Percentiles rank a stretch among this genome's conserved stretches.
Evolutionary conservation across 1,140 invertebrate species (phyloP).

Genomic region (Bombyx mori): DNA sequence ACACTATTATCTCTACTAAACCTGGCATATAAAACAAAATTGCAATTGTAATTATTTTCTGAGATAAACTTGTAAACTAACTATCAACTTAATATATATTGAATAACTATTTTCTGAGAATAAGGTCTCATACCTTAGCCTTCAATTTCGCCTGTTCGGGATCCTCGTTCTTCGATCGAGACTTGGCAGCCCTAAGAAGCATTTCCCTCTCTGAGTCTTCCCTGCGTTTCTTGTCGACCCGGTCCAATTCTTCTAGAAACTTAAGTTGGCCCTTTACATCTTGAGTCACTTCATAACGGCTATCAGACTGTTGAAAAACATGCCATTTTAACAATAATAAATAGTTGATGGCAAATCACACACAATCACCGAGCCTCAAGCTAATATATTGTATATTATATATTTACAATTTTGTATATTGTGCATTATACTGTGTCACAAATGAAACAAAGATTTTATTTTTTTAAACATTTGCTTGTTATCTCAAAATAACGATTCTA

Average conservation of each 20-base stretch:
- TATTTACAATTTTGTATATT: no score
- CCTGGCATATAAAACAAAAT: no score
- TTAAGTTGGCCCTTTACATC: slow-evolving; percentile 95
- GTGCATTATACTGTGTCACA: no score
- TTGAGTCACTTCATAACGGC: slow-evolving; percentile 89
- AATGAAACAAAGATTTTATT: no score
- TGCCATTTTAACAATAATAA: neutral
- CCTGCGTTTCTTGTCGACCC: slow-evolving; percentile 92
- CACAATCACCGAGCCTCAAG: neutral
- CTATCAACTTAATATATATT: no score
- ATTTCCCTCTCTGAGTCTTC: slow-evolving; percentile 96
- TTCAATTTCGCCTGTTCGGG: slow-evolving; percentile 97
- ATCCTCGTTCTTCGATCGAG: slow-evolving; percentile 96
- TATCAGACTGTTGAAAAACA: slow-evolving; percentile 77
- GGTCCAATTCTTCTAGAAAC: slow-evolving; percentile 96
- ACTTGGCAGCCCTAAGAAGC: slow-evolving; percentile 93
- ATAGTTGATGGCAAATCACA: neutral
- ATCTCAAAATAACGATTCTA: no score
- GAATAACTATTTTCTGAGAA: no score
- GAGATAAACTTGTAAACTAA: no score
- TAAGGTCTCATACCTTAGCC: slow-evolving; percentile 80
- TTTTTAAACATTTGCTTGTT: no score
- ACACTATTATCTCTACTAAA: no score
- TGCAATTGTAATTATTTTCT: no score
- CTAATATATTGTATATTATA: no score